Percentiles rank a stretch among this genome's conserved stretches.
These are phyloP conservation scores for Myotis findleyi DNA, from an alignment of 2,797 vertebrate species.

Conservation along the genomic window DNA sequence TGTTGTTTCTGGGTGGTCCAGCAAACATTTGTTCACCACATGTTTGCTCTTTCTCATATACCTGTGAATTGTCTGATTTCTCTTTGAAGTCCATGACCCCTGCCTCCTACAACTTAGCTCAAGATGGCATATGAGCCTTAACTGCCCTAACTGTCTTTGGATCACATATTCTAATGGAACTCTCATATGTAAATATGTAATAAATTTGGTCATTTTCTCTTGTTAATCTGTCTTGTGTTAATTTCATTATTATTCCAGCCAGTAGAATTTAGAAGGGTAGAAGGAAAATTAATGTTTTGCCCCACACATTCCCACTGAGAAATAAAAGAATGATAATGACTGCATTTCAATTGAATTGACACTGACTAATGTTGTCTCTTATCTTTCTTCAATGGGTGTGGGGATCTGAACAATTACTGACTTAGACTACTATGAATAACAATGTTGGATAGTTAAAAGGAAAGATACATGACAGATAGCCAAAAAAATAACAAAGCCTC, in stretches of 20 bases:
- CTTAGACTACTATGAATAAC: constrained; percentile 18
- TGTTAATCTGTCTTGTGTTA: background rate
- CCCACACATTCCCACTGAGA: background rate
- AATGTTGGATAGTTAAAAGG: constrained; percentile 17
- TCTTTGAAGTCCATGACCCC: background rate
- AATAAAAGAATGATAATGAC: background rate
- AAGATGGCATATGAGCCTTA: background rate
- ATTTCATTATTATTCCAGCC: background rate
- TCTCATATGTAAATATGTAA: background rate
- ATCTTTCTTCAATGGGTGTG: background rate
- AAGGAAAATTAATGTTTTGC: background rate
- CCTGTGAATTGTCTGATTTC: background rate
- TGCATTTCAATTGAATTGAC: constrained; percentile 2
- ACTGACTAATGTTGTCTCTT: background rate
- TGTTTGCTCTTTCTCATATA: background rate
- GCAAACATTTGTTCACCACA: background rate
- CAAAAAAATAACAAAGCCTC: background rate
- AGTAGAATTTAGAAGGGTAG: background rate
- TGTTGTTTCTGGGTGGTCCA: background rate
- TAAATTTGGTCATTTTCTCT: background rate
- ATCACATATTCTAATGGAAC: background rate
- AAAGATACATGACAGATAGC: background rate
- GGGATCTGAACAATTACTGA: background rate
- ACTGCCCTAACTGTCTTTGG: background rate
- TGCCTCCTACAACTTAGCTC: background rate